Evolutionary conservation across 2,113 vertebrate genomes (phyloP).

Genomic region (Spilogale gracilis): DNA sequence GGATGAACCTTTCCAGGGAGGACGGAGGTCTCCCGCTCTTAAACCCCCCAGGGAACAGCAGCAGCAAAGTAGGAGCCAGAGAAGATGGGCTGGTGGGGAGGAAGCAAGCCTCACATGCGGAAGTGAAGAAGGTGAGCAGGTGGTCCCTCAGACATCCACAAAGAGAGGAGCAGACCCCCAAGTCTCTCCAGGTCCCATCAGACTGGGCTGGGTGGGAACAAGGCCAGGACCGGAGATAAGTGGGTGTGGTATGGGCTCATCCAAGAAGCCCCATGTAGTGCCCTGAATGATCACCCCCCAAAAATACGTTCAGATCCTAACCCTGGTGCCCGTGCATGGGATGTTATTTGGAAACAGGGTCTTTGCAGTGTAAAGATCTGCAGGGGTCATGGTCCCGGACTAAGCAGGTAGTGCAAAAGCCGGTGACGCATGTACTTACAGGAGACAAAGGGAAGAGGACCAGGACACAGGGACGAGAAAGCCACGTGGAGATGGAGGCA

Average conservation of each 20-base stretch:
- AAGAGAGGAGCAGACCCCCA: background rate
- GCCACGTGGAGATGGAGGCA: background rate
- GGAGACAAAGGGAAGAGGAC: background rate
- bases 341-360: background rate
- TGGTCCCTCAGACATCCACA: rapidly evolving
- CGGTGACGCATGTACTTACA: background rate
- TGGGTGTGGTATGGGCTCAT: background rate
- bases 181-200: background rate
- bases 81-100: background rate
- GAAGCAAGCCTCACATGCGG: background rate
- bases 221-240: background rate
- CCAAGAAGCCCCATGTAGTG: background rate
- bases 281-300: background rate
- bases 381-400: background rate
- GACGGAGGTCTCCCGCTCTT: background rate
- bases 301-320: background rate
- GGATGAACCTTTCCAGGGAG: background rate
- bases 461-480: background rate
- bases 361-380: background rate
- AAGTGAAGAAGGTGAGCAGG: background rate
- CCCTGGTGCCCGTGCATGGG: background rate
- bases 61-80: background rate
- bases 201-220: background rate
- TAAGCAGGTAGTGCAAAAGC: background rate
- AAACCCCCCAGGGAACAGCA: background rate